Base-by-base conservation (phyloP, 2,888 invertebrate species). In the Oligia latruncula region DNA sequence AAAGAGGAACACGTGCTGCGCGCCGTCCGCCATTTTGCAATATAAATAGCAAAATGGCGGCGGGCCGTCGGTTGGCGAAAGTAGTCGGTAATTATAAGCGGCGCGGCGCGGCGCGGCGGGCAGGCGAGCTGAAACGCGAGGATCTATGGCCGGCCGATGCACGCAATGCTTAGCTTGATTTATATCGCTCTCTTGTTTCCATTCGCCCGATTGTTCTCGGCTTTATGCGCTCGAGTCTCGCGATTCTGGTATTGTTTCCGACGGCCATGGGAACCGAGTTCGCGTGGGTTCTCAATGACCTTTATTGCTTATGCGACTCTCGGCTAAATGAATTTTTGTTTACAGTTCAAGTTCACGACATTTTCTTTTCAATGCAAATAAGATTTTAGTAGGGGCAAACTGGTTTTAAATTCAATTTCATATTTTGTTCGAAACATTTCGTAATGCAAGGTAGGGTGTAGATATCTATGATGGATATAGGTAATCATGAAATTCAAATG, bases 31-130 rank as follows among this genome's bases (percentile, higher is more conserved):
- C 96, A 96, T 96, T 96, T 96, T 96, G 96, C 95, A 94, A 93
- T 95, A 95, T 96, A 95, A 96, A 96, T 95, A 95, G 95, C 95
- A 96, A 96, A 94, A 97, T 96, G 97, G 96, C 96, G 95, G 92
- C 93, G 92, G 90, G 92, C 93, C 92, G 94, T 93, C 92, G 93
- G 95, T 93, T 94, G 96, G 96, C 95, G 96, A 97, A 97, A 97
- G 96, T 96, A 95, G 94, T 95, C 90, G 90, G 95, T 96, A 96
- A 96, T 96, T 96, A 96, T 95, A 95, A 95, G 93, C 93, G 93
- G 93, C 90, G 92, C 84, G 76, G 85, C 92, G 93, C 92, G 91
- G 87, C 75, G 80, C 93, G 93, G 91, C 92, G 93, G 93, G 93
- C 93, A 94, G 95, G 94, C 95, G 92, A 93, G 91, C 93, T 93